Evolutionary conservation across 2,113 vertebrate genomes (phyloP).

Genomic region (Phyllostomus discolor): DNA sequence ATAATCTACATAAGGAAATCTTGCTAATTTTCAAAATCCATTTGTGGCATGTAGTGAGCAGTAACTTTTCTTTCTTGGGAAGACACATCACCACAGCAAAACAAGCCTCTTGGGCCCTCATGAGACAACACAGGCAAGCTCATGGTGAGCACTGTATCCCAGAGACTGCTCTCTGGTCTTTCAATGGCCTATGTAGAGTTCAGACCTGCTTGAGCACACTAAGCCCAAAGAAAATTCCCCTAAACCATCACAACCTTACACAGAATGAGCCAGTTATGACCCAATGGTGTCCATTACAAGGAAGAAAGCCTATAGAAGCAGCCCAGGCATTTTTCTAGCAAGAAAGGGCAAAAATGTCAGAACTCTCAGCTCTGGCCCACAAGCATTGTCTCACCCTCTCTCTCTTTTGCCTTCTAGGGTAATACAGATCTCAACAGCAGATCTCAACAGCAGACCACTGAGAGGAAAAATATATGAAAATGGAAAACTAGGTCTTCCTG

Average conservation of each 20-base stretch:
- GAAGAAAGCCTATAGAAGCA: background rate
- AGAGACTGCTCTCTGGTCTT: background rate
- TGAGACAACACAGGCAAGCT: background rate
- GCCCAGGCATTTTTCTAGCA: background rate
- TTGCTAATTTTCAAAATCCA: background rate
- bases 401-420: background rate
- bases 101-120: background rate
- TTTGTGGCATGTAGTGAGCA: background rate
- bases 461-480: constrained; percentile 19
- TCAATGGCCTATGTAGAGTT: background rate
- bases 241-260: background rate
- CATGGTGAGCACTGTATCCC: background rate
- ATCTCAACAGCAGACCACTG: background rate
- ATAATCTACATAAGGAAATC: background rate
- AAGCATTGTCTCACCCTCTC: background rate
- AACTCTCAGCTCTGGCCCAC: background rate
- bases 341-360: background rate
- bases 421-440: background rate
- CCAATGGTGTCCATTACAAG: background rate
- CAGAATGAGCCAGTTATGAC: background rate
- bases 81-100: background rate
- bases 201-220: background rate
- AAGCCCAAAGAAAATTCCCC: background rate
- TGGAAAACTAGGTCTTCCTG: background rate
- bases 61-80: background rate